These are phyloP conservation scores for Planococcus citri DNA, from an alignment of 1,140 invertebrate genomes.

Conservation along the genomic window DNA sequence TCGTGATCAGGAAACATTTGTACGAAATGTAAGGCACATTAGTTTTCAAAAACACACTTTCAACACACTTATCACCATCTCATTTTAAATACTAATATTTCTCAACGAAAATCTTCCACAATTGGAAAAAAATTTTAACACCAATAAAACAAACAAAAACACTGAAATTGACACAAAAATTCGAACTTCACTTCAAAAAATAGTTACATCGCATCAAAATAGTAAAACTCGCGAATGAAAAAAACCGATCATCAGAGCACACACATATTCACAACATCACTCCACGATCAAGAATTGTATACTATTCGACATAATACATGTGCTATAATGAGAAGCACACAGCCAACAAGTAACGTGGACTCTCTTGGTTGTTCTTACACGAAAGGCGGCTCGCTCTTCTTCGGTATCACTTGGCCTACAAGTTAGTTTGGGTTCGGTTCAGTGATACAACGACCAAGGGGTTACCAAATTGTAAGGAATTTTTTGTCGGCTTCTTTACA, in stretches of 20 bases:
- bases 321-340: neutral
- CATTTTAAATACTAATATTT: too few relatives aligned
- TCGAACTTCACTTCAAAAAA: neutral
- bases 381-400: neutral
- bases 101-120: too few relatives aligned
- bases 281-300: neutral
- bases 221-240: neutral
- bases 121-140: too few relatives aligned
- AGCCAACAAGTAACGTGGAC: constrained; percentile 5
- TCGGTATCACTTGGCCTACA: neutral
- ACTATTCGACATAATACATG: neutral
- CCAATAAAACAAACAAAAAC: too few relatives aligned
- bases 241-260: neutral
- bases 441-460: neutral
- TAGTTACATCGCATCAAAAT: too few relatives aligned
- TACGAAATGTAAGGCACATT: too few relatives aligned
- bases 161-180: neutral
- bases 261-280: neutral
- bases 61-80: neutral
- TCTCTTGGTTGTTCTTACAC: neutral
- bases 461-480: neutral
- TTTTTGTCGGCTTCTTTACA: neutral
- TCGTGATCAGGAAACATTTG: constrained; percentile 13
- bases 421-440: constrained; percentile 6
- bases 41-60: neutral